Conservation (phyloP, 2,113 vertebrate genomes). For the Ptilorrhoa leucosticta region DNA sequence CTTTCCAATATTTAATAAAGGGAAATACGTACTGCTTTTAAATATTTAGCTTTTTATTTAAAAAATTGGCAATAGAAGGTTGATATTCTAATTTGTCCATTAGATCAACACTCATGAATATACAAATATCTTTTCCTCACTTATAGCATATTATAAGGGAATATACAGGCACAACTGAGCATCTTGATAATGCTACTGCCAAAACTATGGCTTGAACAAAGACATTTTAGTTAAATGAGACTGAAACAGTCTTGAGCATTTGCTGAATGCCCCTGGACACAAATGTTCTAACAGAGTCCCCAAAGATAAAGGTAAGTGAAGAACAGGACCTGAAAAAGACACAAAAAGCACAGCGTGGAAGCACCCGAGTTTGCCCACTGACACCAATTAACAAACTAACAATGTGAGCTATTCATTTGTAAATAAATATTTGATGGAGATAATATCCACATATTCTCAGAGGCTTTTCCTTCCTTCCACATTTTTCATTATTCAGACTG, state of each 20-base stretch:
- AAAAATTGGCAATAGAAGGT: neutral
- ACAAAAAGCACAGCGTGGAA: neutral
- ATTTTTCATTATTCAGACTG: neutral
- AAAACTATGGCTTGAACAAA: neutral
- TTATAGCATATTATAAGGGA: neutral
- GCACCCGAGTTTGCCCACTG: rapidly evolving
- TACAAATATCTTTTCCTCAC: neutral
- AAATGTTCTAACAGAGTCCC: neutral
- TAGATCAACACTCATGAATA: neutral
- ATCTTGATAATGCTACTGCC: neutral
- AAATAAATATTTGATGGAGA: neutral
- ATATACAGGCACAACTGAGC: neutral
- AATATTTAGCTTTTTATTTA: neutral
- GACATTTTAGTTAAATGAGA: neutral
- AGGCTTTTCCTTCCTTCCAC: neutral
- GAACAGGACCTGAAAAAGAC: neutral
- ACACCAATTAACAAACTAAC: neutral
- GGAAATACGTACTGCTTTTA: neutral
- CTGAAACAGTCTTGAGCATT: neutral
- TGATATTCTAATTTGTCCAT: neutral
- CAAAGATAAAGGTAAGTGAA: neutral
- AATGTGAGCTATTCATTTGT: neutral
- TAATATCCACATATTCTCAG: neutral
- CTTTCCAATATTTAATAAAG: conserved; percentile 10
- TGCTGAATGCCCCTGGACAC: neutral